A percentile compares a stretch with the other conserved stretches of the same genome.
Evolutionary conservation across 2,113 vertebrate species (phyloP).

Genomic region (Aepyceros melampus): DNA sequence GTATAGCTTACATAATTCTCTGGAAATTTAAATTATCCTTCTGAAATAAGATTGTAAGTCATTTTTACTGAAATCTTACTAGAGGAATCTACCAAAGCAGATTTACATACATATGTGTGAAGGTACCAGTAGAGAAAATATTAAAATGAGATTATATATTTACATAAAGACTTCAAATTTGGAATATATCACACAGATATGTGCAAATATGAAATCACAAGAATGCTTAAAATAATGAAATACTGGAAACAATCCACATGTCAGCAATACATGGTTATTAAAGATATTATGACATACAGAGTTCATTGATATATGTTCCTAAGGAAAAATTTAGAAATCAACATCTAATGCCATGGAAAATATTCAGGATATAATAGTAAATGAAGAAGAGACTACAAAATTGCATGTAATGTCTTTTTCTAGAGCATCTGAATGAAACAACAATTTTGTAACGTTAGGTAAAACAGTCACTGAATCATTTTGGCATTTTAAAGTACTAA

Average conservation of each 20-base stretch:
- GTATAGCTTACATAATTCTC: background rate
- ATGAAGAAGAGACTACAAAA: background rate
- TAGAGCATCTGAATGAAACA: background rate
- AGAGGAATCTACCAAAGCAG: background rate
- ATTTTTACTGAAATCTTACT: background rate
- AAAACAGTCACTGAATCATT: background rate
- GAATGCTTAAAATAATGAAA: constrained; percentile 20
- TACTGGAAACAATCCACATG: background rate
- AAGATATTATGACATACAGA: background rate
- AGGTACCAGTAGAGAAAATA: background rate
- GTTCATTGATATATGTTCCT: background rate
- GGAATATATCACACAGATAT: background rate
- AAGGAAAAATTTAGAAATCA: background rate
- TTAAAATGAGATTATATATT: background rate
- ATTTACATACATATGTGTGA: background rate
- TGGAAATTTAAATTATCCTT: background rate
- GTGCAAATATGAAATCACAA: background rate
- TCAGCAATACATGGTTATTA: background rate
- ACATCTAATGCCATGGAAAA: background rate
- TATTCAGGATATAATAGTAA: background rate
- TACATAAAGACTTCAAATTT: background rate
- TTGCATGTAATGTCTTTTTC: background rate
- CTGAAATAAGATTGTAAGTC: background rate
- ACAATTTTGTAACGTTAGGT: background rate
- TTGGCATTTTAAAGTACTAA: background rate